Base-by-base conservation (phyloP, 2,888 invertebrate genomes). In the Gandaritis pyraliata region DNA sequence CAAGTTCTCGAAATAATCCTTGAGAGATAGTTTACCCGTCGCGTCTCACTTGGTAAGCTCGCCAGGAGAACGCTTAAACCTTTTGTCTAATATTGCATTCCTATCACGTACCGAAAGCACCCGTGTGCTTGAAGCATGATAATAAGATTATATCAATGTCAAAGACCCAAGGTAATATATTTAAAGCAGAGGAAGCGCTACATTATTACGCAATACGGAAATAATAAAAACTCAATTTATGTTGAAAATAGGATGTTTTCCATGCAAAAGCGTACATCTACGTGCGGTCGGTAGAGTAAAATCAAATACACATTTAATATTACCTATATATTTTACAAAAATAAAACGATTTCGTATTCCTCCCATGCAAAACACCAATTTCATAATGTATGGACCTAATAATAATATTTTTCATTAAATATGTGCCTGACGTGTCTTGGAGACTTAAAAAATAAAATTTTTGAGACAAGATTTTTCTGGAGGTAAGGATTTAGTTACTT, bases 101-200 rank as follows among this genome's bases (percentile, higher is more conserved):
- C 48, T 39, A 61, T 75, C 80, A 78, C 77, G 78, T 76, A 59
- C 68, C 59, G 52, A 53, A 52, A 58, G 60, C 18, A 62, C 56
- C 55, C 63, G 69, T 67, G 72, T 77, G 73, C 65, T 66, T 49
- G 55, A 56, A 63, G 72, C 73, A 70, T 76, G 67, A 70, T 74
- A 76, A 73, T 71, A 71, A 69, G 69, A 78, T 76, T 73, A 76
- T 72, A 72, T 72, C 71, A 73, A 72, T 70, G 76, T 77, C 76
- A 74, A 74, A 74, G 72, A 71, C 70, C 70, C 70, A 69, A 58
- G 61, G 66, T 71, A 70, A 76, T 71, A 70, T 72, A 74, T 77
- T 74, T 70, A 67, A 73, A 77, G 68, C 67, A 61, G 64, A 65
- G 64, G 57, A 61, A 67, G 69, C 66, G 58, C 63, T 64, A 41